phyloP scores from a whole-genome alignment of 2,113 vertebrate species.

The Bubo blakistoni region DNA sequence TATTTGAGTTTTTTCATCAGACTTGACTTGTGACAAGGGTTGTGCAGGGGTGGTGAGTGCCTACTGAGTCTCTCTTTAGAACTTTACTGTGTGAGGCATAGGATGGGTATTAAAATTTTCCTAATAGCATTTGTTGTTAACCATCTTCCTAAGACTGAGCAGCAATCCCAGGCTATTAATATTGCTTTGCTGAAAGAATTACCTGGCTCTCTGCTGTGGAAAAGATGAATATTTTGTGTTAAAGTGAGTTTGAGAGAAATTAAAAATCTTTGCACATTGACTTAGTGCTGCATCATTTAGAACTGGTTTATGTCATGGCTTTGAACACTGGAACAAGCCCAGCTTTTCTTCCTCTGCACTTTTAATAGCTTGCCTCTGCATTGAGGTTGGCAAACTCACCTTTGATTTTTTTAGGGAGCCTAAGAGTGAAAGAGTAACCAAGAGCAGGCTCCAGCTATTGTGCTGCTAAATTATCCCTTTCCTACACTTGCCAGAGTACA shows the following conservation, averaged over 20 bases:
- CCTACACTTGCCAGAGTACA: too few relatives aligned
- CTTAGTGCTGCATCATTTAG: not conserved
- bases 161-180: not conserved
- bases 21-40: not conserved
- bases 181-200: not conserved
- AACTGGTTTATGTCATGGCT: not conserved
- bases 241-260: not conserved
- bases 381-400: not conserved
- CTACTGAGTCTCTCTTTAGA: not conserved
- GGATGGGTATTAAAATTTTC: not conserved
- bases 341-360: not conserved
- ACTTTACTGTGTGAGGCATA: not conserved
- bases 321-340: not conserved
- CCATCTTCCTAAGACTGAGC: not conserved
- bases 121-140: not conserved
- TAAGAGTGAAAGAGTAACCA: not conserved
- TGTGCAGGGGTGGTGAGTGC: not conserved
- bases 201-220: not conserved
- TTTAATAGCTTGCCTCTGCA: not conserved
- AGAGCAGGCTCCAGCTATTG: not conserved
- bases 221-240: not conserved
- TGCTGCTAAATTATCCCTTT: not conserved
- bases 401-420: not conserved
- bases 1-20: not conserved
- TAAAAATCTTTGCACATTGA: not conserved